Base-by-base conservation (phyloP, 2,113 vertebrate genomes). In the Penelope pileata region DNA sequence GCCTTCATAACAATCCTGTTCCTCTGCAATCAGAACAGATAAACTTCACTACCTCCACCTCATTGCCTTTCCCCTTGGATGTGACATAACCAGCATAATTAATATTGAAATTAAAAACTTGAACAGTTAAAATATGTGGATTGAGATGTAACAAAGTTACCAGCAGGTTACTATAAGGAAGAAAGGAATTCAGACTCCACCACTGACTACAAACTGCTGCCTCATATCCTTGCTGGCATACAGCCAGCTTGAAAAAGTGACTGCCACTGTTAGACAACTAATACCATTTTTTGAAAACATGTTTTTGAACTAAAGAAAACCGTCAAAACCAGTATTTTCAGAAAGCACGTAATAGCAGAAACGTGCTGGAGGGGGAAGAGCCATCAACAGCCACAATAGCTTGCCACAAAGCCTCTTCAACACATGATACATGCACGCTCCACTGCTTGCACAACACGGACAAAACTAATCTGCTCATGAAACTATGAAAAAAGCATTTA, bases 311-410 rank as follows among this genome's bases (percentile, higher is more conserved):
- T 29, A 16, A 66, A 63, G 16, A 45, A 78, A 64, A 58, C 12
- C 8, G 4, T 84, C 34, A 81, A 45, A 69, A 3, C 1, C 2
- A 51, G 0, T 59, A 48, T 69, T 76, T 92, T 56, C 34, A 40
- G 16, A 78, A 83, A 47, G 17, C 8, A 64, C 5, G 4, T 3
- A 77, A 29, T 93, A 70, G 50, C 27, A 67, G 27, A 30, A 89
- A 75, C 1, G 36, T 1, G 0, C 30, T 50, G 54, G 10, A 10
- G 47, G 9, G 12, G 13, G 80, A n/a, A 36, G 0, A 53, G 40
- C 15, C 50, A 83, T 36, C 27, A 59, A 66, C 9, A 82, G 62
- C 16, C 10, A 45, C 24, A 83, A 73, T 15, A 48, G 32, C 23
- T 48, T 62, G 12, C 62, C 34, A 64, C 13, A 12, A 80, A 22